These are phyloP conservation scores for Heteronetta atricapilla DNA, from an alignment of 2,113 vertebrate species.

Conservation along the genomic window DNA sequence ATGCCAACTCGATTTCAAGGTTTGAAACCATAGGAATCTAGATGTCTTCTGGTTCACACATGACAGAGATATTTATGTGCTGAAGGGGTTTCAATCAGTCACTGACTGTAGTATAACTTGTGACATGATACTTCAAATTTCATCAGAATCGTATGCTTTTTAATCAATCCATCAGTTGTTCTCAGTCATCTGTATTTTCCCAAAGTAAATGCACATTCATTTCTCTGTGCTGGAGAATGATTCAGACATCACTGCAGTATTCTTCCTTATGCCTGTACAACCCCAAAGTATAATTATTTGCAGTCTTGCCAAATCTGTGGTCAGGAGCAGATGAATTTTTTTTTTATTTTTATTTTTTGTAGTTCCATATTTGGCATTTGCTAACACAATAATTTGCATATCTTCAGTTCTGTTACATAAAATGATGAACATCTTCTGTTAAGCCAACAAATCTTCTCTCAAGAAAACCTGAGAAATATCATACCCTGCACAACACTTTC, in stretches of 20 bases:
- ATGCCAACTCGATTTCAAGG: constrained; percentile 51
- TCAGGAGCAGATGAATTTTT: constrained; percentile 21
- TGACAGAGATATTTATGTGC: constrained; percentile 37
- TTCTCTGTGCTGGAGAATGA: constrained; percentile 11
- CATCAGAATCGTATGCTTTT: constrained; percentile 43
- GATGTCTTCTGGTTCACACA: constrained; percentile 59
- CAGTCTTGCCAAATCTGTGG: constrained; percentile 42
- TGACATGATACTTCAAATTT: constrained; percentile 34
- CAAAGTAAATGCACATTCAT: constrained; percentile 37
- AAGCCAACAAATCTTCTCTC: background rate
- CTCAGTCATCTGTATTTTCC: constrained; percentile 43
- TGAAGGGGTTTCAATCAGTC: constrained; percentile 37
- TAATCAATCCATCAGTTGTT: constrained; percentile 61
- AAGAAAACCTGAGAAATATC: background rate
- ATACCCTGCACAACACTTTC: background rate
- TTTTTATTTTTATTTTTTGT: background rate
- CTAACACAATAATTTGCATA: constrained; percentile 25
- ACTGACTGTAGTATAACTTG: background rate
- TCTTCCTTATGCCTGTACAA: constrained; percentile 1
- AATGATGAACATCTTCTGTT: background rate
- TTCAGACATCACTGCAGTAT: constrained; percentile 39
- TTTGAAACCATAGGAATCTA: constrained; percentile 39
- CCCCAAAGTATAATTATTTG: constrained; percentile 9
- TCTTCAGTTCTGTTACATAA: background rate
- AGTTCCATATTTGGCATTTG: constrained; percentile 25